Evolutionary conservation across 2,113 vertebrate species (phyloP).

Genomic region (Dascyllus trimaculatus): DNA sequence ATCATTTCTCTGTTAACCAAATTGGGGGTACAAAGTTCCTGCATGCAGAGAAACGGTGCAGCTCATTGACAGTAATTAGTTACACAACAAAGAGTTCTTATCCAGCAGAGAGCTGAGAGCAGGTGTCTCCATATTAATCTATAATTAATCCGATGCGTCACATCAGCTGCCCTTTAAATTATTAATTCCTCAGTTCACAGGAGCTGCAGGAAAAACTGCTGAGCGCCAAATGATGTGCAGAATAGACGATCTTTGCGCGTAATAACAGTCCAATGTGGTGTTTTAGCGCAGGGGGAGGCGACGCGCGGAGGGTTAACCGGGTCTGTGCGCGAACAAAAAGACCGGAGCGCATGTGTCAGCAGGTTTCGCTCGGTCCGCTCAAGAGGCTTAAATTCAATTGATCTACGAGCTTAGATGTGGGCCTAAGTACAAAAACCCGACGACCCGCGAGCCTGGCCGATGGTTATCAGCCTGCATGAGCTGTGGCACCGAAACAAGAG

Average conservation of each 20-base stretch:
- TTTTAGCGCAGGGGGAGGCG: slow-evolving; percentile 27
- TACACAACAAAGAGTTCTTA: slow-evolving; percentile 45
- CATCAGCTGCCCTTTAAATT: slow-evolving; percentile 71
- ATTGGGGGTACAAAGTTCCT: too few relatives aligned
- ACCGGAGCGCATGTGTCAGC: slow-evolving; percentile 84
- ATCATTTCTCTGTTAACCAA: too few relatives aligned
- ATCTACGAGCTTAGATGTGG: slow-evolving; percentile 84
- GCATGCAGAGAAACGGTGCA: background rate
- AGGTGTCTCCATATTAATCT: slow-evolving; percentile 69
- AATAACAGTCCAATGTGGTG: slow-evolving; percentile 12
- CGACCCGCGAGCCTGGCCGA: slow-evolving; percentile 65
- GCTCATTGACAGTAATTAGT: slow-evolving; percentile 39
- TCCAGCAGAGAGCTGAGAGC: slow-evolving; percentile 38
- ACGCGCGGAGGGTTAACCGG: slow-evolving; percentile 65
- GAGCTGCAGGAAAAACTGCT: slow-evolving; percentile 3
- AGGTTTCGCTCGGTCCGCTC: slow-evolving; percentile 81
- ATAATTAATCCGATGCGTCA: slow-evolving; percentile 73
- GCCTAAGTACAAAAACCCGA: slow-evolving; percentile 76
- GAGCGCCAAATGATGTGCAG: slow-evolving; percentile 13
- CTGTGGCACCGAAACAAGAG: background rate
- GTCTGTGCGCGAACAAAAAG: slow-evolving; percentile 77
- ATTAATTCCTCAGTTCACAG: slow-evolving; percentile 37
- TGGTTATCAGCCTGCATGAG: slow-evolving; percentile 51
- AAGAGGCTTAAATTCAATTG: slow-evolving; percentile 87
- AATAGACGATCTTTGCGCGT: background rate